Base-by-base conservation (phyloP, 1,140 invertebrate genomes). In the Bombus breviceps region DNA sequence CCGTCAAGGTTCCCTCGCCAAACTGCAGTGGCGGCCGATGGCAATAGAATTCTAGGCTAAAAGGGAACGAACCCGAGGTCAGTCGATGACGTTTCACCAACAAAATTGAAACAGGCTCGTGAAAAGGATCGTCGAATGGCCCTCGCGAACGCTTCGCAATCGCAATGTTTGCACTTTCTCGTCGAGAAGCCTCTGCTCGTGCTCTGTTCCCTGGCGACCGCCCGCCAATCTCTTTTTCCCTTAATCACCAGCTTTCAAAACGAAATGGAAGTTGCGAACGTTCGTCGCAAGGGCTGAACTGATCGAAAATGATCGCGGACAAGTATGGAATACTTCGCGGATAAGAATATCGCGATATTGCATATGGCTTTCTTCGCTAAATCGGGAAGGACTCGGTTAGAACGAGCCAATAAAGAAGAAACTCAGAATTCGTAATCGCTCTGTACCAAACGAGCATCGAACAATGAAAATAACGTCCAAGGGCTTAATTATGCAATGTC, bases 401-500 rank as follows among this genome's bases (percentile, higher is more conserved):
- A 34, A 66, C 64, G 13, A 66, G 4, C n/a, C 66, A 53, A 53
- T 8, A 22, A 22, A 53, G 47, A 53, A 53, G 47, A 2, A 53
- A 53, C 18, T 22, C 22, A 8, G 47, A 53, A 53, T 18, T 53
- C 47, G 47, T 53, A 53, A 53, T 53, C 18, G 8, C 18, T 22
- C 47, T 53, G 5, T 53, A 8, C 1, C 18, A 22, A 22, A 53
- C 6, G 47, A 22, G 47, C 47, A 22, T 53, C 18, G 15, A 18
- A 47, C 43, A 47, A 47, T 47, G 43, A 47, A 18, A 47, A 41
- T 64, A 34, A 47, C 28, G 69, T 80, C 69, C 22, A 25, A 39
- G 75, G 32, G 81, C 80, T 90, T 89, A 87, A 92, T 91, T 91
- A 91, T 88, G 88, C 90, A 83, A 22, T 53, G 18, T 53, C 47